phyloP scores from a whole-genome alignment of 2,797 vertebrate genomes.

The Mastacembelus armatus region DNA sequence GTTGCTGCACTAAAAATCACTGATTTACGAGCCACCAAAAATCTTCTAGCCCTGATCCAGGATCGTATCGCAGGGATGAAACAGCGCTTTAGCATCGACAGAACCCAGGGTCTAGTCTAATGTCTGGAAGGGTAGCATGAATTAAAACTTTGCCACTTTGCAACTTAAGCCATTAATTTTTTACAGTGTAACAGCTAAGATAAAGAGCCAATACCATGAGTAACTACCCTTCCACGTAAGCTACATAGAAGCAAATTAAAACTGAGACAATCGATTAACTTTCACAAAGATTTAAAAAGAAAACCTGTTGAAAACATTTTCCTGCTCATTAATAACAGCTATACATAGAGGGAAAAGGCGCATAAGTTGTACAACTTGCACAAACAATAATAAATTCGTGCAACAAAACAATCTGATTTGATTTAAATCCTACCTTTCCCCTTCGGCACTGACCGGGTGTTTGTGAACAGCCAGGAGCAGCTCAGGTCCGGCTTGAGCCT shows the following conservation, averaged over 20 bases:
- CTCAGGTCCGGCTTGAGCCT: constrained; percentile 2
- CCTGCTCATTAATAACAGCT: accelerated
- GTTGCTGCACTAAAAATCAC: background rate
- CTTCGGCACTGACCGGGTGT: constrained; percentile 10
- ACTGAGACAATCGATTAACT: background rate
- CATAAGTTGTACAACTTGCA: no score
- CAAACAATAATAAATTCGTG: background rate
- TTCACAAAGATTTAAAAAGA: background rate
- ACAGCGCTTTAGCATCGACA: background rate
- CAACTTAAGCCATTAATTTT: no score
- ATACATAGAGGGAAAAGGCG: background rate
- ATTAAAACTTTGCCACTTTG: background rate
- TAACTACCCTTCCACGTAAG: background rate
- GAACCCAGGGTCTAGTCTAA: background rate
- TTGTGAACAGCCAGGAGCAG: constrained; percentile 17
- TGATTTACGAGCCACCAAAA: background rate
- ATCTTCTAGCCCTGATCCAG: background rate
- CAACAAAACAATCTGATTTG: background rate
- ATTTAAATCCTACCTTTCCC: constrained; percentile 36
- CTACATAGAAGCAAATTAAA: background rate
- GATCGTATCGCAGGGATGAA: background rate
- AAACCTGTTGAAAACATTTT: background rate
- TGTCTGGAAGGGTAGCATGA: background rate
- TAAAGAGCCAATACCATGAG: background rate
- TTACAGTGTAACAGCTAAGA: background rate